Base-by-base conservation (phyloP, 2,797 vertebrate genomes). In the Pipistrellus kuhlii region DNA sequence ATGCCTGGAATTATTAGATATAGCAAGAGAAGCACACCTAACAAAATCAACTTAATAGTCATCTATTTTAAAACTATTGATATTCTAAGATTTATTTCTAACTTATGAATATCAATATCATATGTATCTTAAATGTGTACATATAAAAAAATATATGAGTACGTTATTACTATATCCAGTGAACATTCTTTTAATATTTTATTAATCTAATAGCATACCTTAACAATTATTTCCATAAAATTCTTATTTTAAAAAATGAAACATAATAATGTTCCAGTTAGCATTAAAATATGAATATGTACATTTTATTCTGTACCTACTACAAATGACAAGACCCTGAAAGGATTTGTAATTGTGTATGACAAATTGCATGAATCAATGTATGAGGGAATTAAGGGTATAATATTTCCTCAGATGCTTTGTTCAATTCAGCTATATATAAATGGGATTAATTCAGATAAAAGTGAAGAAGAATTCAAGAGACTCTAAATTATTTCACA, bases 391-490 rank as follows among this genome's bases (percentile, higher is more conserved):
- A 77, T 73, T 69, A 84, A 38, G 23, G 6, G 1, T 77, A 91
- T 51, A 51, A 57, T 48, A 84, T 88, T 90, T 93, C 9, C n/a
- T 96, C 66, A 95, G 57, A 82, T 85, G 25, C 81, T 94, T 94
- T 91, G 23, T 77, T 95, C 75, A 86, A n/a, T 81, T 68, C 35
- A 69, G 9, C 18, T 57, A 76, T 77, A 66, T 90, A 86, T 80
- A 92, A 88, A 57, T 82, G 72, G 38, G 94, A 95, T 72, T 88
- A 85, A 95, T 86, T 85, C 57, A 88, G 57, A 88, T 66, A 57
- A 88, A 95, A 96, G 86, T 94, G 71, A 91, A 88, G 15, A 73
- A 94, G 44, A 86, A 84, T 87, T 68, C 4, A 86, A 51, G 14
- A 38, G 8, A 80, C 2, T 73, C 51, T 86, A 84, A 91, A 90